Conservation (phyloP, 2,888 invertebrate species). For the Celastrina argiolus region DNA sequence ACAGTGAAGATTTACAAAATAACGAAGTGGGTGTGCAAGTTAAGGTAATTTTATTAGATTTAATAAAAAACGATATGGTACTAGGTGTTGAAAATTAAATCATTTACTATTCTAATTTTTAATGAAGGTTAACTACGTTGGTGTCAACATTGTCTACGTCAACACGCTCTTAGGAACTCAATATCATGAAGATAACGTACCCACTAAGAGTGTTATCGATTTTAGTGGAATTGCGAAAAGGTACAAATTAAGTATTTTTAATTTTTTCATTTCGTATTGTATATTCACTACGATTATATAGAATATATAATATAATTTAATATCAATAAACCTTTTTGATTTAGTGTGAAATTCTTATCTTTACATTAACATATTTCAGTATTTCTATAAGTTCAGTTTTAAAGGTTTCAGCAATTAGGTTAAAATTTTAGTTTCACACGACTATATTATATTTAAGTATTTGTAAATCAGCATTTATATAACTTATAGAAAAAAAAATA, state of each 20-base stretch:
- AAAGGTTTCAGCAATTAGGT: no score
- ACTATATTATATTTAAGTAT: not conserved
- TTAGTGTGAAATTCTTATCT: no score
- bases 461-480: not conserved
- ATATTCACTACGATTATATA: no score
- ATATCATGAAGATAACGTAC: not conserved
- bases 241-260: not conserved
- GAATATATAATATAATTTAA: no score
- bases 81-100: not conserved
- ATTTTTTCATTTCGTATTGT: no score
- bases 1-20: not conserved
- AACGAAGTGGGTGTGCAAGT: not conserved
- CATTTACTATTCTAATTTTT: not conserved
- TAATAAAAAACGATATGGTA: not conserved
- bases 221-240: not conserved
- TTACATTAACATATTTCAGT: no score
- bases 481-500: not conserved
- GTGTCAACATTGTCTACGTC: constrained; percentile 6
- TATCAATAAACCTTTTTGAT: no score
- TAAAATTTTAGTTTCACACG: no score
- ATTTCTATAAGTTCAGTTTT: no score
- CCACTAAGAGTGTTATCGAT: not conserved
- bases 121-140: constrained; percentile 7
- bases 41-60: not conserved
- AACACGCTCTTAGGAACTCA: not conserved